Base-by-base conservation (phyloP, 1,140 invertebrate species). In the Trypoxylus dichotomus region DNA sequence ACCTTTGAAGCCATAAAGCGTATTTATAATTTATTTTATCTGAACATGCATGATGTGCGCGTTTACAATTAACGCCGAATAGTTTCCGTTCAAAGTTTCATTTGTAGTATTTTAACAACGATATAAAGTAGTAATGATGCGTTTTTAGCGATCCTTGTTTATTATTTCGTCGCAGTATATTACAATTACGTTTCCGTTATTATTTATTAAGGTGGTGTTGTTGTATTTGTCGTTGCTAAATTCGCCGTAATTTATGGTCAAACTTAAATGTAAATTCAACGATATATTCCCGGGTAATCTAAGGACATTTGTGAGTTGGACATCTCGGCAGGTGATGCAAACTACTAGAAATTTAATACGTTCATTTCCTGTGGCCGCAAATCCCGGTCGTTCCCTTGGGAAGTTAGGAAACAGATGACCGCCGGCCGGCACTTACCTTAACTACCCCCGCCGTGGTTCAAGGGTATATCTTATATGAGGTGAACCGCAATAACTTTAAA, bases 301-400 rank as follows among this genome's bases (percentile, higher is more conserved):
- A 68, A 81, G 79, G 78, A 75, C 81, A 81, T 81, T 81, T 81
- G 79, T 77, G 81, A 76, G 75, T 80, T 77, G 75, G 74, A 80
- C 78, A 78, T 81, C 79, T 80, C 74, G 80, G 79, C 81, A 79
- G 80, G 81, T 82, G 81, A 82, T 81, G 81, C 80, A 82, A 82
- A 82, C 81, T 82, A 82, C 81, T 80, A 77, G 81, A 82, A 80
- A 82, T 82, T 82, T 82, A 82, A 82, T 82, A 80, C 79, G 78
- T 81, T 77, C 78, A 80, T 81, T 81, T 82, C 81, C 81, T 79
- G 47, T 54, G 76, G 78, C 73, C 77, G 77, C 79, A 81, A 83
- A 81, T 82, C 80, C 81, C 78, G 78, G 78, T 73, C 79, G 75
- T 80, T 79, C 79, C 79, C 77, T 32, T 78, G 79, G 80, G 80